Evolutionary conservation across 2,888 invertebrate species (phyloP).

Genomic region (Heliconius charithonia): DNA sequence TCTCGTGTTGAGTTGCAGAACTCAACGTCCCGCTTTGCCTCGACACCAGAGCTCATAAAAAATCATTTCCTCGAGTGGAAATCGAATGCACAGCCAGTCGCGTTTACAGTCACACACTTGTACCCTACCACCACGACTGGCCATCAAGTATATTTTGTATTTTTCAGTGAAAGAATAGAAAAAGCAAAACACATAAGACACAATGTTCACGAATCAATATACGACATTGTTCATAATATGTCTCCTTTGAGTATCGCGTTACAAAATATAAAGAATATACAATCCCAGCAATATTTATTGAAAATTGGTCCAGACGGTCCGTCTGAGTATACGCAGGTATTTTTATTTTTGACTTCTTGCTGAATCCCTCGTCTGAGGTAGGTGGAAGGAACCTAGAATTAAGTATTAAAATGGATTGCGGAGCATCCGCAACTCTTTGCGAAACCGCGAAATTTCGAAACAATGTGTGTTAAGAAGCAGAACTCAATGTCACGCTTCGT

Average conservation of each 20-base stretch:
- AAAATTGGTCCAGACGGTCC: constrained; percentile 81
- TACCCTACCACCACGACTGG: neutral
- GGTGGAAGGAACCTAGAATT: too few relatives aligned
- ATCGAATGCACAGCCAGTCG: neutral
- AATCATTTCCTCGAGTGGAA: neutral
- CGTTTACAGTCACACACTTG: neutral
- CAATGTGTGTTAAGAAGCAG: too few relatives aligned
- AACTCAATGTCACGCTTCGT: too few relatives aligned
- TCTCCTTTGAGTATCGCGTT: constrained; percentile 77
- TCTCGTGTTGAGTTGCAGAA: neutral
- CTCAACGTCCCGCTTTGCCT: too few relatives aligned
- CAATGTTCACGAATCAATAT: constrained; percentile 90
- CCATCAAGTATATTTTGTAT: neutral
- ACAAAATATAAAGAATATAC: constrained; percentile 72
- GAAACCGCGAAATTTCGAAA: too few relatives aligned
- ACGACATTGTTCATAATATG: constrained; percentile 86
- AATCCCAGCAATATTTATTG: constrained; percentile 76
- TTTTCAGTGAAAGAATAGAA: constrained; percentile 86
- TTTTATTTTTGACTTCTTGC: neutral
- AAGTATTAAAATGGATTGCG: too few relatives aligned
- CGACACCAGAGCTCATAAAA: neutral
- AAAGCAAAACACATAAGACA: constrained; percentile 87
- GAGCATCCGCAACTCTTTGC: too few relatives aligned
- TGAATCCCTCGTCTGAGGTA: too few relatives aligned
- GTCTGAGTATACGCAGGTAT: constrained; percentile 79